Conservation (phyloP, 2,113 vertebrate genomes). For the Melanocharis versteri region DNA sequence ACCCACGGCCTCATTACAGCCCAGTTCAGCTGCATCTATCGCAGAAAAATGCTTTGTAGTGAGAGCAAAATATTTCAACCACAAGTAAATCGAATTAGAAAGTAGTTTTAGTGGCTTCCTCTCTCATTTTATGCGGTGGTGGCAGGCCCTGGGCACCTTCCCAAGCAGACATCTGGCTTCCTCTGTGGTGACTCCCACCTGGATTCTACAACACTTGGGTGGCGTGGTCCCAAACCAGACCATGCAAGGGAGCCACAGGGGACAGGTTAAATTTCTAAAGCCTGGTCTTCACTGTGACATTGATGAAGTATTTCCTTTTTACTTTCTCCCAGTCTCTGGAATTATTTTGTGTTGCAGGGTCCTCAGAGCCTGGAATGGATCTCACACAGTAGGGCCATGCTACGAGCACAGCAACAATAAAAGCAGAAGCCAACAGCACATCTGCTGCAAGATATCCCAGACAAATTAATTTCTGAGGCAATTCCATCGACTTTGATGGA, state of each 20-base stretch:
- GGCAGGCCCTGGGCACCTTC: neutral
- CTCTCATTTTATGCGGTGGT: neutral
- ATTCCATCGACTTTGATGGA: neutral
- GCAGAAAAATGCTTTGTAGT: neutral
- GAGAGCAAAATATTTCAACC: neutral
- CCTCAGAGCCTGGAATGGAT: neutral
- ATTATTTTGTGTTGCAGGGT: neutral
- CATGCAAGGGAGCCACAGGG: neutral
- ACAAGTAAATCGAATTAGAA: neutral
- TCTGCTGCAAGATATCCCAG: neutral
- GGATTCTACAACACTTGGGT: neutral
- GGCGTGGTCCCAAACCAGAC: neutral
- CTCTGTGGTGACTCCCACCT: neutral
- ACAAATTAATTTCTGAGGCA: slow-evolving; percentile 11
- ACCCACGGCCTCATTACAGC: neutral
- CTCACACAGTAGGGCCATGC: neutral
- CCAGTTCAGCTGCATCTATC: neutral
- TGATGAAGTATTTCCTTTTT: neutral
- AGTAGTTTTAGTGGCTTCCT: neutral
- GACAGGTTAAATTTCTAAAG: neutral
- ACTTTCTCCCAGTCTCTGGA: neutral
- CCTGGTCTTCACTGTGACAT: neutral
- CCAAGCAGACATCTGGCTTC: neutral
- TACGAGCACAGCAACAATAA: neutral
- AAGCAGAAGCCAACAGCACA: neutral